Evolutionary conservation across 2,113 vertebrate genomes (phyloP).

Genomic region (Nipponia nippon): DNA sequence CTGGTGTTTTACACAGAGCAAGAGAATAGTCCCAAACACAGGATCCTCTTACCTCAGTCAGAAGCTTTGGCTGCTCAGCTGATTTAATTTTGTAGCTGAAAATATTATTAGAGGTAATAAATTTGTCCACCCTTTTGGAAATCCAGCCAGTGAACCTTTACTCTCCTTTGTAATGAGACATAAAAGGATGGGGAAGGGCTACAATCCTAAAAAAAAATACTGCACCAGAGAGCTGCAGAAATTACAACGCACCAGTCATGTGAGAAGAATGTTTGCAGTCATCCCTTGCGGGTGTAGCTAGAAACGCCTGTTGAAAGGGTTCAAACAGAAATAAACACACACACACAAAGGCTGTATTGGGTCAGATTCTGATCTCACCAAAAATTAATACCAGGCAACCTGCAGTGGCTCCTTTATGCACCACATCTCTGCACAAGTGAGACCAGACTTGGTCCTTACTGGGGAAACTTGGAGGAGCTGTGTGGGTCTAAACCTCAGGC

Average conservation of each 20-base stretch:
- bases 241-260: background rate
- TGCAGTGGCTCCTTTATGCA: background rate
- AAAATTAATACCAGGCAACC: background rate
- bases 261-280: slow-evolving; percentile 5
- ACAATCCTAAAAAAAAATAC: background rate
- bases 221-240: background rate
- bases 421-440: background rate
- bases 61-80: slow-evolving; percentile 28
- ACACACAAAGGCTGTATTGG: fast-evolving
- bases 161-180: background rate
- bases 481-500: background rate
- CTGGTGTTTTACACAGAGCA: slow-evolving; percentile 37
- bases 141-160: slow-evolving; percentile 30
- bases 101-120: slow-evolving; percentile 44
- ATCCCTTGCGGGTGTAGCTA: background rate
- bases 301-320: background rate
- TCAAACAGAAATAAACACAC: background rate
- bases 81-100: slow-evolving; percentile 46
- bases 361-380: background rate
- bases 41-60: slow-evolving; percentile 18
- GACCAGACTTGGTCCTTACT: background rate
- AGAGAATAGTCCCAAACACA: slow-evolving; percentile 1
- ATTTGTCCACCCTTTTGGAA: background rate
- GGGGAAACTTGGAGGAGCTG: background rate
- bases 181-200: background rate